Evolutionary conservation across 2,113 vertebrate genomes (phyloP).

Genomic region (Pituophis catenifer): DNA sequence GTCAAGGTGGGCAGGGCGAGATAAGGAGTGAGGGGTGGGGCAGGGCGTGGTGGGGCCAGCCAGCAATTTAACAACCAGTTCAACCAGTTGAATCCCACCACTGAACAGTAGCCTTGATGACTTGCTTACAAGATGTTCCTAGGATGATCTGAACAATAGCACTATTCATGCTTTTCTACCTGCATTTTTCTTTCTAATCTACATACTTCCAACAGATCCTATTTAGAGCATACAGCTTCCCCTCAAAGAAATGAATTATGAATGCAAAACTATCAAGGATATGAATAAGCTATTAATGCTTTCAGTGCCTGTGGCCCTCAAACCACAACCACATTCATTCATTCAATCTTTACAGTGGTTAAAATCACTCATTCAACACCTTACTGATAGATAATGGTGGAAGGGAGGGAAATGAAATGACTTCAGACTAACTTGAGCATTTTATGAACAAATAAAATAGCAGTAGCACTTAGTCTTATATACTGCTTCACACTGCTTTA

Average conservation of each 20-base stretch:
- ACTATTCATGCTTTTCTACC: slow-evolving; percentile 3
- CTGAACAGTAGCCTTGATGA: neutral
- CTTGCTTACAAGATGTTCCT: neutral
- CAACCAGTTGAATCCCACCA: no score
- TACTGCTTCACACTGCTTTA: no score
- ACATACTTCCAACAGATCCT: neutral
- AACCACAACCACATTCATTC: neutral
- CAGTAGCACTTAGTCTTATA: no score
- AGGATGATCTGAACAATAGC: neutral
- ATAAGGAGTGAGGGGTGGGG: no score
- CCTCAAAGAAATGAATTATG: neutral
- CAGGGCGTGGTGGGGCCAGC: no score
- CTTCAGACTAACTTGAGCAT: neutral
- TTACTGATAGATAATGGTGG: neutral
- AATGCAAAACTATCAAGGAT: slow-evolving; percentile 7
- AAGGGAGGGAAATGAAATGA: neutral
- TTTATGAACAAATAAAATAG: neutral
- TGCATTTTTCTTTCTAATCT: neutral
- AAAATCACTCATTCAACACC: neutral
- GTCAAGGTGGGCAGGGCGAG: no score
- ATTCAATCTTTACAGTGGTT: neutral
- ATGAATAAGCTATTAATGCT: neutral
- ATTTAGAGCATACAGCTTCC: neutral
- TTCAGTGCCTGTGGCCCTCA: neutral
- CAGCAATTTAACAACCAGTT: no score